Evolutionary conservation across 1,140 invertebrate genomes (phyloP).

Genomic region (Drosophila rufa): DNA sequence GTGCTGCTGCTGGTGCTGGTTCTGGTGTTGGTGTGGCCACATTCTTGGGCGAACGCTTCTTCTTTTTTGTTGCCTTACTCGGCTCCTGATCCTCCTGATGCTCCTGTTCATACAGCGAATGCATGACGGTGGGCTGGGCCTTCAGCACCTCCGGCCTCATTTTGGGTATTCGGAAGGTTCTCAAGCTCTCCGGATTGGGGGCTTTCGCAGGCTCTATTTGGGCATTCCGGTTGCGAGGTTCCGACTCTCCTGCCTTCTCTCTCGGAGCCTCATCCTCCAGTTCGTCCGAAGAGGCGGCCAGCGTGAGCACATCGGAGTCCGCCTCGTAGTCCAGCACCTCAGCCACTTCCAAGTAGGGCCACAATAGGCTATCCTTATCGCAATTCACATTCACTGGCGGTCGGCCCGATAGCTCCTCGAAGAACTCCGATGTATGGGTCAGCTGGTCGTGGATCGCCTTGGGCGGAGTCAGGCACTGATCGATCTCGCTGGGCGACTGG

Average conservation of each 20-base stretch:
- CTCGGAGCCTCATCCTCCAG: conserved; percentile 23
- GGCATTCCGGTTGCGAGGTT: neutral
- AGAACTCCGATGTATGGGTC: neutral
- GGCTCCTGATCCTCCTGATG: neutral
- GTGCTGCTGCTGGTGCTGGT: too few species aligned
- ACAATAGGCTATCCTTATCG: conserved; percentile 20
- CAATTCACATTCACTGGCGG: neutral
- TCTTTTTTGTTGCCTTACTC: too few species aligned
- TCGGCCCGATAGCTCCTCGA: conserved; percentile 23
- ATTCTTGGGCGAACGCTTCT: neutral
- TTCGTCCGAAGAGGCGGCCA: conserved; percentile 48
- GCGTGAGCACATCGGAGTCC: conserved; percentile 48
- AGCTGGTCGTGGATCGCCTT: conserved; percentile 12
- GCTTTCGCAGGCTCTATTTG: neutral
- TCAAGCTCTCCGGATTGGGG: neutral
- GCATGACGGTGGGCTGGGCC: conserved; percentile 14
- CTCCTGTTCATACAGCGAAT: neutral
- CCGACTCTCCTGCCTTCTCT: neutral
- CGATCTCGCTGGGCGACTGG: neutral
- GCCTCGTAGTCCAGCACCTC: conserved; percentile 40
- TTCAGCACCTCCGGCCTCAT: neutral
- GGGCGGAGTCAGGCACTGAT: conserved; percentile 1
- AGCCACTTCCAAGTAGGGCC: conserved; percentile 1
- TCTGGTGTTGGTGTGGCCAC: too few species aligned
- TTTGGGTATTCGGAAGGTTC: neutral